Evolutionary conservation across 1,140 invertebrate species (phyloP).

Genomic region (Drosophila erecta): DNA sequence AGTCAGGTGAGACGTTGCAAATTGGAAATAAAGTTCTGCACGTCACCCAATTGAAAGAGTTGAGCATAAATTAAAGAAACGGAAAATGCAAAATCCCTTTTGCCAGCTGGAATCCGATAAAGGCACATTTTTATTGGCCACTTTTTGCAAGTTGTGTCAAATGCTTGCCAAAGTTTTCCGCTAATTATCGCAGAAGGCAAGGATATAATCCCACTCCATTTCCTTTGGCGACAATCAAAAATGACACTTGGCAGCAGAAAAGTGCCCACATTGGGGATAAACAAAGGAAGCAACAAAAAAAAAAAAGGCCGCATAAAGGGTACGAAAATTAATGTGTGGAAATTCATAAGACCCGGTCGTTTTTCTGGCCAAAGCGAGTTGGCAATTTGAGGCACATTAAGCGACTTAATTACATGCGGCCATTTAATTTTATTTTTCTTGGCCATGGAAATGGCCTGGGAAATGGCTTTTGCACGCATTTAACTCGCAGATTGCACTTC

Average conservation of each 20-base stretch:
- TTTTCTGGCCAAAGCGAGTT: constrained; percentile 27
- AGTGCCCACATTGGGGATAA: constrained; percentile 38
- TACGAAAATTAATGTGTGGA: constrained; percentile 56
- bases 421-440: constrained; percentile 67
- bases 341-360: constrained; percentile 61
- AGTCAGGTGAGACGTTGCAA: constrained; percentile 30
- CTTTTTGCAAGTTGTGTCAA: constrained; percentile 25
- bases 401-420: constrained; percentile 62
- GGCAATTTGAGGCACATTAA: constrained; percentile 52
- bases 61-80: not conserved
- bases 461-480: constrained; percentile 60
- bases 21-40: constrained; percentile 32
- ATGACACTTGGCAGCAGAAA: constrained; percentile 46
- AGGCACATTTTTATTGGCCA: constrained; percentile 25
- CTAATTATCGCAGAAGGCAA: constrained; percentile 43
- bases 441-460: constrained; percentile 24
- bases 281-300: constrained; percentile 15
- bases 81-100: constrained; percentile 9
- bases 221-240: constrained; percentile 41
- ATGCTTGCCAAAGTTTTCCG: constrained; percentile 26
- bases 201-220: not conserved
- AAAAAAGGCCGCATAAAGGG: constrained; percentile 27
- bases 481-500: constrained; percentile 68
- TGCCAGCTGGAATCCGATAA: not conserved
- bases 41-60: constrained; percentile 10